phyloP scores from a whole-genome alignment of 2,113 vertebrate species.

The Coreoperca whiteheadi region DNA sequence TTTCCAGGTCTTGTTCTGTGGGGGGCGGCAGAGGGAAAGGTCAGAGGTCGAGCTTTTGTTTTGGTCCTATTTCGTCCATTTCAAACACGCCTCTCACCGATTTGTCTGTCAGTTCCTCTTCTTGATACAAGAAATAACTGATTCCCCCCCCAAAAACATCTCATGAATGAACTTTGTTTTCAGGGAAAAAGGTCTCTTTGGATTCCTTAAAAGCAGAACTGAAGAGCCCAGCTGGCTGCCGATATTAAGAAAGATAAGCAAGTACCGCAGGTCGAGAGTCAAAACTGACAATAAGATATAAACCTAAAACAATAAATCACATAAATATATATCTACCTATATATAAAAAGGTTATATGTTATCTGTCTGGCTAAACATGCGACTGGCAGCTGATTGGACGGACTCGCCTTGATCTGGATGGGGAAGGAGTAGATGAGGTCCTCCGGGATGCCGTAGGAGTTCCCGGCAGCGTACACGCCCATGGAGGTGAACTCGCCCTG shows the following conservation, averaged over 20 bases:
- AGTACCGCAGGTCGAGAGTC: too few species aligned
- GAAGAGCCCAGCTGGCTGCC: too few species aligned
- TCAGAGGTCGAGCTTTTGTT: background rate
- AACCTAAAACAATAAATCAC: too few species aligned
- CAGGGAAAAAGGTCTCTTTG: too few species aligned
- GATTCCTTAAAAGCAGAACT: too few species aligned
- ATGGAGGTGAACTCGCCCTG: slow-evolving; percentile 97
- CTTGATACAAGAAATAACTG: background rate
- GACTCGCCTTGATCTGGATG: slow-evolving; percentile 91
- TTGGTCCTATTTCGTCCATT: background rate
- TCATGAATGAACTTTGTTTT: background rate
- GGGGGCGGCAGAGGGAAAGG: background rate
- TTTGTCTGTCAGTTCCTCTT: background rate
- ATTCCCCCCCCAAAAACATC: background rate
- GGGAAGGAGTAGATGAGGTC: slow-evolving; percentile 98
- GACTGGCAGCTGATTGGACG: background rate
- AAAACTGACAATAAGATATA: too few species aligned
- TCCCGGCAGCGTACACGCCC: slow-evolving; percentile 94
- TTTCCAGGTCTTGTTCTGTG: slow-evolving; percentile 94
- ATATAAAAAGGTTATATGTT: too few species aligned
- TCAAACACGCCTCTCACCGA: background rate
- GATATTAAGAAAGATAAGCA: too few species aligned
- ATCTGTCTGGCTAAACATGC: too few species aligned
- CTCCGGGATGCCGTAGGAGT: slow-evolving; percentile 90
- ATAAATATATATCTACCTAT: too few species aligned